Evolutionary conservation across 2,797 vertebrate genomes (phyloP).

Genomic region (Cyprinella venusta): DNA sequence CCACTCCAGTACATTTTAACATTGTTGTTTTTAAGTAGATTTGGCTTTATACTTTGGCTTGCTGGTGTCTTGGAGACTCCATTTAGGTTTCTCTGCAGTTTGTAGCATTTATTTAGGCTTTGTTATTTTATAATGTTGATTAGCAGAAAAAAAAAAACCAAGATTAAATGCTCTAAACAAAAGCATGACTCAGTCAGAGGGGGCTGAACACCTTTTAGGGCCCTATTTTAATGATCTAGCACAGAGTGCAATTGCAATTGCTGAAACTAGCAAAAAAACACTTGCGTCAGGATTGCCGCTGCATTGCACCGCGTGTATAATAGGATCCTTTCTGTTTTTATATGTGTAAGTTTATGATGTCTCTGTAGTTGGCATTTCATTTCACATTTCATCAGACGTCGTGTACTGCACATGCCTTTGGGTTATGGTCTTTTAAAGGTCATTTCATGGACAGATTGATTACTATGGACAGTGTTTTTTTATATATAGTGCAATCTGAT

Average conservation of each 20-base stretch:
- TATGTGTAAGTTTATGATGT: not conserved
- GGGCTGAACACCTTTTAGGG: not conserved
- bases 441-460: slow-evolving; percentile 19
- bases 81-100: not conserved
- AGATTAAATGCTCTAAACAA: not conserved
- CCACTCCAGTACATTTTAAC: not conserved
- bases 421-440: slow-evolving; percentile 38
- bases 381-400: slow-evolving; percentile 22
- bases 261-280: too few relatives aligned
- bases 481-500: slow-evolving; percentile 1
- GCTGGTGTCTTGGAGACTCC: not conserved
- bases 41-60: not conserved
- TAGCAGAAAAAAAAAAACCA: not conserved
- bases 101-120: not conserved
- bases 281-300: too few relatives aligned
- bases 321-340: not conserved
- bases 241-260: too few relatives aligned
- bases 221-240: too few relatives aligned
- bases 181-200: not conserved
- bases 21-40: slow-evolving; percentile 18
- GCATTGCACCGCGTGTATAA: too few relatives aligned
- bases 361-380: not conserved
- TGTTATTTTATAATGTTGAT: not conserved
- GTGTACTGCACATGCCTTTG: not conserved
- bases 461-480: slow-evolving; percentile 17